Conservation (phyloP, 2,113 vertebrate species). For the Chlamydotis undulata region DNA sequence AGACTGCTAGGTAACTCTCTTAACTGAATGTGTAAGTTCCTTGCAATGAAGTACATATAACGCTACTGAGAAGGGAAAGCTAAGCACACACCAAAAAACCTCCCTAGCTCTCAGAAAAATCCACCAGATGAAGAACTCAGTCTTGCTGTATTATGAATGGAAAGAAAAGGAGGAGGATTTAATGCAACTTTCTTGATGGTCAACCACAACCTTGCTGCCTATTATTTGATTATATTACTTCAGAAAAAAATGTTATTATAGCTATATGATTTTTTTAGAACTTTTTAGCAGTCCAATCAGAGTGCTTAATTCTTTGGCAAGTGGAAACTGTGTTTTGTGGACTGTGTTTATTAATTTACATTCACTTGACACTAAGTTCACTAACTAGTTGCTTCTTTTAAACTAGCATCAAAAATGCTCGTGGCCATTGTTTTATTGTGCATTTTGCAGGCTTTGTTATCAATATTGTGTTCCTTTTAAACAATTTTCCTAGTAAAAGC, state of each 20-base stretch:
- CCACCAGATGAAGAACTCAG: neutral
- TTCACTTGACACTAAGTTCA: neutral
- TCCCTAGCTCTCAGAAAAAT: neutral
- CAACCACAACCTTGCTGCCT: neutral
- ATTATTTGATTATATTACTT: neutral
- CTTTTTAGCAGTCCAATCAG: neutral
- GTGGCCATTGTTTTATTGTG: neutral
- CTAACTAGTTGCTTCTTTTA: neutral
- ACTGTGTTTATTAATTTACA: neutral
- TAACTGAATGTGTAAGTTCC: neutral
- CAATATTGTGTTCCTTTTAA: neutral
- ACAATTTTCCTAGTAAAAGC: neutral
- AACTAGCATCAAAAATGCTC: neutral
- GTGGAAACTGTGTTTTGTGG: neutral
- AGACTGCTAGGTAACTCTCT: neutral
- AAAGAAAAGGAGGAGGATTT: neutral
- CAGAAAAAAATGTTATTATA: neutral
- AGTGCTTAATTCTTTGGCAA: neutral
- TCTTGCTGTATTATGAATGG: neutral
- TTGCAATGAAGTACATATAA: neutral
- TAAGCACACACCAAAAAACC: neutral
- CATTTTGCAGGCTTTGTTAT: neutral
- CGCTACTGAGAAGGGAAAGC: neutral
- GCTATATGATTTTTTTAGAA: neutral
- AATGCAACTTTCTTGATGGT: neutral